Evolutionary conservation across 2,888 invertebrate genomes (phyloP).

Genomic region (Shargacucullia verbasci): DNA sequence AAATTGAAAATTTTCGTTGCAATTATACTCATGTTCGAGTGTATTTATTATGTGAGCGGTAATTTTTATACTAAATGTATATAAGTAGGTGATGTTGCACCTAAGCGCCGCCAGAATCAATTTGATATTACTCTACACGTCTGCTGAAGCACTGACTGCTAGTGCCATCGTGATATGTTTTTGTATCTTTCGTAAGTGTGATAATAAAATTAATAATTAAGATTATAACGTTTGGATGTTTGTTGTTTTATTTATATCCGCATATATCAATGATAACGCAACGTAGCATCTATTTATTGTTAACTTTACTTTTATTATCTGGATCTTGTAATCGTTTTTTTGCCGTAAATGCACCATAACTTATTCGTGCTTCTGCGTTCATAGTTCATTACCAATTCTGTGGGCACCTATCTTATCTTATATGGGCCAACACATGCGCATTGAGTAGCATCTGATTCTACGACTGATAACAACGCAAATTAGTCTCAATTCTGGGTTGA

Average conservation of each 20-base stretch:
- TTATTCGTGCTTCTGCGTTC: too few relatives aligned
- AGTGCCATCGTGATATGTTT: slow-evolving; percentile 89
- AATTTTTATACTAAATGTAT: slow-evolving; percentile 23
- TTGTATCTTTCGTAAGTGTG: slow-evolving; percentile 88
- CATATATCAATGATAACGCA: neutral
- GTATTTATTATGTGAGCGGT: slow-evolving; percentile 66
- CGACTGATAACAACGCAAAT: too few relatives aligned
- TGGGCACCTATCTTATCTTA: too few relatives aligned
- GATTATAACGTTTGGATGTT: slow-evolving; percentile 65
- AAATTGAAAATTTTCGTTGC: slow-evolving; percentile 20
- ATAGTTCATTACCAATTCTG: too few relatives aligned
- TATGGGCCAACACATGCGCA: too few relatives aligned
- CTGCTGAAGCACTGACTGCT: slow-evolving; percentile 86
- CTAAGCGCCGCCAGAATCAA: slow-evolving; percentile 58
- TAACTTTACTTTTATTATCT: too few relatives aligned
- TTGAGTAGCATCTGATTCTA: too few relatives aligned
- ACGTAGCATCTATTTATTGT: too few relatives aligned
- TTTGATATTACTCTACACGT: slow-evolving; percentile 63
- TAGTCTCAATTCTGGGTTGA: too few relatives aligned
- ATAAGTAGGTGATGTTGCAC: slow-evolving; percentile 16
- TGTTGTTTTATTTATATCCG: slow-evolving; percentile 60
- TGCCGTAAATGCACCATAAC: too few relatives aligned
- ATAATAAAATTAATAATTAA: slow-evolving; percentile 86
- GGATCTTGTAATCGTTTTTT: too few relatives aligned
- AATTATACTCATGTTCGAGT: slow-evolving; percentile 57